Base-by-base conservation (phyloP, 2,888 invertebrate genomes). In the Hemistola chrysoprasaria region DNA sequence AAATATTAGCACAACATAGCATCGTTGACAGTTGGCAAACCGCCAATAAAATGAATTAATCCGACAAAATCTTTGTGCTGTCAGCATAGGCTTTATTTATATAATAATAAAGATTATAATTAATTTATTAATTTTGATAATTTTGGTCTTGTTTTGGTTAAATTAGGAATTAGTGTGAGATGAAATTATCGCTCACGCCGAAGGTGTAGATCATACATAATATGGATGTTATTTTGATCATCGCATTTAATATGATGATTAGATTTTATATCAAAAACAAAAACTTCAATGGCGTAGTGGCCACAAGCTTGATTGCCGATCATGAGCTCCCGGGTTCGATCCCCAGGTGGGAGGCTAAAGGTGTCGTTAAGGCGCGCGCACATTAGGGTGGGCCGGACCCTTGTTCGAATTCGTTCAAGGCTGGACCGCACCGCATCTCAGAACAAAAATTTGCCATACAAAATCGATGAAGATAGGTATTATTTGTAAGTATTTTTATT, bases 11-110 rank as follows among this genome's bases (percentile, higher is more conserved):
- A 40, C 11, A 11, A 8, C 10, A 37, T 30, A 9, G 35, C 11
- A 22, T 31, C 35, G 26, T 16, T 27, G 35, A 41, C 31, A 41
- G 27, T 16, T 30, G 41, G 41, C 41, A 27, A 7, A 10, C 2
- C 6, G 35, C 41, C 41, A 41, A 31, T 16, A 16, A 22, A 27
- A 30, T 31, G 20, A 31, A 27, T 31, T 26, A 36, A 41, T 36
- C 16, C 26, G 26, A 22, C 22, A 21, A 23, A 23, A 11, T 9
- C 6, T 22, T 24, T 4, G 3, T 28, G 0, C 11, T 25, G 11
- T 21, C 21, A 9, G 9, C 10, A 22, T 27, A 27, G 3, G 26
- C 41, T 23, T 9, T 36, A 36, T 26, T 2, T 0, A n/a, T 16
- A 5, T 16, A 8, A 3, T 0, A 0, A 22, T 26, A 30, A 22